Evolutionary conservation across 37 sponge, comb jelly and placozoan genomes (phyloP), one percentile per base, ranked within the genome.

Genomic region (Aplysina aerophoba): DNA sequence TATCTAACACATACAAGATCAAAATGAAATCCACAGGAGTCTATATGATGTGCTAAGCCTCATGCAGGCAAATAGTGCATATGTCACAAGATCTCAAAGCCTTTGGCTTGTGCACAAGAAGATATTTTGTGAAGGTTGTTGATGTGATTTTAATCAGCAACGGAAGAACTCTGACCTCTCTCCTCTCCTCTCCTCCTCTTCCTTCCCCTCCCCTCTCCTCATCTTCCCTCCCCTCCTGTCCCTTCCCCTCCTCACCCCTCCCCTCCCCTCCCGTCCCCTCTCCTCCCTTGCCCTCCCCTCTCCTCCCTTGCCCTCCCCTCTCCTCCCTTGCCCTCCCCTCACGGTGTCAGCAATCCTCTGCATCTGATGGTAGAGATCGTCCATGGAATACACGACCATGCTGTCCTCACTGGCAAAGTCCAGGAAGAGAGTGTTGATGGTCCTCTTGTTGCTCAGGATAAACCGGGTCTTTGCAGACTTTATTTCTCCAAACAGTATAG

Each of bases 401-500:
- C 84, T 67, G 39, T 89, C 84, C 1, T 33, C 50, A 8, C 85
- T n/a, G 20, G 33, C 71, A 30, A 72, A 58, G 36, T 86, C 84
- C 31, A 61, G 17, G 59, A 93, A 93, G 56, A 90, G 65, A 5
- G 85, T 73, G 5, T 81, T 57, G 38, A 93, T 86, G 0, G 94
- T 93, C 15, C 55, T 27, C 28, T 74, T 60, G 71, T 93, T 90
- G 72, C 83, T 50, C 1, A 65, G 35, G 1, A 93, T 55, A 71
- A 93, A 93, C 31, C 81, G 31, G 4, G 94, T 87, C 41, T 90
- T 81, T 17, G 50, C 38, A 68, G 87, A 85, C 79, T 90, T 93
- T 17, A 80, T 83, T 0, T 81, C 17, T 13, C 90, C 90, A 85
- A 90, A 93, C 40, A 87, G 59, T 33, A 73, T 63, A 25, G 87